Percentiles rank a stretch among this genome's conserved stretches.
Conservation (phyloP, 2,113 vertebrate species). For the Hippocampus guttulatus region DNA sequence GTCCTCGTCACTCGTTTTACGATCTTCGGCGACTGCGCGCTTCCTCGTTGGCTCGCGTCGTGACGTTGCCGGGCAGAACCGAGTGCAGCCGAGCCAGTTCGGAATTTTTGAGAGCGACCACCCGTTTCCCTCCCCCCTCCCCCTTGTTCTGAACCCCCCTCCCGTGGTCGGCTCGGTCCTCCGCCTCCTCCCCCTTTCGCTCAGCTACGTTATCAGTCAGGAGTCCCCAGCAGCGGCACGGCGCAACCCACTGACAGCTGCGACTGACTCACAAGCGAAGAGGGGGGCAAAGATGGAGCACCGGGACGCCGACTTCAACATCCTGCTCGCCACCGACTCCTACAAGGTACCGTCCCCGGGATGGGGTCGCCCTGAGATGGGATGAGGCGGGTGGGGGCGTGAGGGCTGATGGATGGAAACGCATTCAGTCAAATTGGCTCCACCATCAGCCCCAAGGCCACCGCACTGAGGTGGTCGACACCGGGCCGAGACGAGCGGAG, state of each 20-base stretch:
- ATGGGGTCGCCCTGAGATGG: neutral
- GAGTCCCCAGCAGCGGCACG: slow-evolving; percentile 44
- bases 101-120: neutral
- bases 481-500: slow-evolving; percentile 42
- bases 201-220: slow-evolving; percentile 40
- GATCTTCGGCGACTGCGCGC: neutral
- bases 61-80: slow-evolving; percentile 9
- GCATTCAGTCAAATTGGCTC: slow-evolving; percentile 66
- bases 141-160: slow-evolving; percentile 8
- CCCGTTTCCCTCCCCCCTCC: slow-evolving; percentile 42
- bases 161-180: slow-evolving; percentile 16
- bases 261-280: slow-evolving; percentile 47
- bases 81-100: slow-evolving; percentile 21
- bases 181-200: slow-evolving; percentile 38
- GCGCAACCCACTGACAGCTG: slow-evolving; percentile 66
- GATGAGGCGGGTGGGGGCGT: neutral
- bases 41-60: neutral
- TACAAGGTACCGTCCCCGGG: slow-evolving; percentile 82
- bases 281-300: slow-evolving; percentile 80
- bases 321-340: slow-evolving; percentile 88
- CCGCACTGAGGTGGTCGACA: slow-evolving; percentile 33
- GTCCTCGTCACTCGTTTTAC: neutral
- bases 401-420: slow-evolving; percentile 16
- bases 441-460: slow-evolving; percentile 67
- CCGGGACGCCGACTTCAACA: slow-evolving; percentile 82